Evolutionary conservation across 2,113 vertebrate genomes (phyloP).

Genomic region (Forbesichthys agassizii): DNA sequence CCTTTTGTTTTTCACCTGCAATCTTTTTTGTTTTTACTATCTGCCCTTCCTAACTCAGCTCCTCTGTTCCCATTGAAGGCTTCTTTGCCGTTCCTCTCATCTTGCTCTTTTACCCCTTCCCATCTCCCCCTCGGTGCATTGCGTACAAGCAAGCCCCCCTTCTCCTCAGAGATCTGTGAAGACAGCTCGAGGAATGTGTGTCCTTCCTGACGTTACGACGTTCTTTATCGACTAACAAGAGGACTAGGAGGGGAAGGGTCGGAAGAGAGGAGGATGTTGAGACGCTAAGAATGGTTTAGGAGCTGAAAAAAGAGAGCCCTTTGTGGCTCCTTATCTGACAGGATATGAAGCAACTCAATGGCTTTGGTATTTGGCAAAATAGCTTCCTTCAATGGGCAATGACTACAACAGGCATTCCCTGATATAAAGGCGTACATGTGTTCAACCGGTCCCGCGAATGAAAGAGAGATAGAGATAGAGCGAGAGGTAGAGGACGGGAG

Average conservation of each 20-base stretch:
- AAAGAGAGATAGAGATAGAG: slow-evolving; percentile 5
- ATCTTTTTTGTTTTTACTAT: slow-evolving; percentile 1
- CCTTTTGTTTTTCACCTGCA: neutral
- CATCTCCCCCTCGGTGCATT: slow-evolving; percentile 34
- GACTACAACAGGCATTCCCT: slow-evolving; percentile 62
- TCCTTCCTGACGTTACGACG: slow-evolving; percentile 79
- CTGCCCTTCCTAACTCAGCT: neutral
- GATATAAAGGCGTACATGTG: slow-evolving; percentile 61
- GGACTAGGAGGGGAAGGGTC: slow-evolving; percentile 55
- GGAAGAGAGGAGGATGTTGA: slow-evolving; percentile 71
- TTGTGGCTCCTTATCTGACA: slow-evolving; percentile 80
- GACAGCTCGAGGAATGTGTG: slow-evolving; percentile 70
- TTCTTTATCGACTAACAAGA: slow-evolving; percentile 75
- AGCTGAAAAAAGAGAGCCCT: slow-evolving; percentile 67
- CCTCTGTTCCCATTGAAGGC: neutral
- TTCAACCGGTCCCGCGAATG: slow-evolving; percentile 31
- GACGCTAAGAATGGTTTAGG: slow-evolving; percentile 68
- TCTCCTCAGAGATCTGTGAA: slow-evolving; percentile 69
- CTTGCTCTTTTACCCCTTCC: slow-evolving; percentile 8
- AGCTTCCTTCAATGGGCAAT: slow-evolving; percentile 78
- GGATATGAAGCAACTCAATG: slow-evolving; percentile 80
- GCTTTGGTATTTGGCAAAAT: slow-evolving; percentile 78
- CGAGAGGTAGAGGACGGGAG: slow-evolving; percentile 16
- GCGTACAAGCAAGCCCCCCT: slow-evolving; percentile 31
- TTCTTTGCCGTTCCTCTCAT: slow-evolving; percentile 27